Evolutionary conservation across 2,888 invertebrate genomes (phyloP).

Genomic region (Ophion ellenae): DNA sequence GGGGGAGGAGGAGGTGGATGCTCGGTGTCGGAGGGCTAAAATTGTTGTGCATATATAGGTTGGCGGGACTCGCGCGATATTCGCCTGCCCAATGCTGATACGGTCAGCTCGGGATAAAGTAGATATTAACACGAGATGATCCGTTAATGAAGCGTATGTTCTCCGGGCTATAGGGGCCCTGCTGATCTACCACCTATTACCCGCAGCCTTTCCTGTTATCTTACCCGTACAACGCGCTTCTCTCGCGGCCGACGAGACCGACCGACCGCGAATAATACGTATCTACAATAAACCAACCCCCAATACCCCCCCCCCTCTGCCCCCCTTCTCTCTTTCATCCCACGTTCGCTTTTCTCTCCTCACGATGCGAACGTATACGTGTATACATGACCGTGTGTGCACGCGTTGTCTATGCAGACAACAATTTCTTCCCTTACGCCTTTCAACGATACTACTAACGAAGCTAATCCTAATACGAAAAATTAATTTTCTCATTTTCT

Average conservation of each 20-base stretch:
- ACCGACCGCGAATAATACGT: conserved; percentile 70
- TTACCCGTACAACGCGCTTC: conserved; percentile 81
- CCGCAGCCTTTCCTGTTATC: conserved; percentile 82
- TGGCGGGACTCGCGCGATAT: conserved; percentile 65
- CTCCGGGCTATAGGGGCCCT: conserved; percentile 69
- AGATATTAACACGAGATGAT: conserved; percentile 84
- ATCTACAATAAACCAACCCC: conserved; percentile 59
- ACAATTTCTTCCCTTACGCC: not conserved
- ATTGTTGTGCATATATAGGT: conserved; percentile 63
- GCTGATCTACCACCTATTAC: conserved; percentile 80
- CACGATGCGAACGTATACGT: not conserved
- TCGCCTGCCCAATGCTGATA: conserved; percentile 83
- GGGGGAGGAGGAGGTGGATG: not conserved
- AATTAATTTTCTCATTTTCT: not conserved
- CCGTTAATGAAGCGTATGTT: conserved; percentile 84
- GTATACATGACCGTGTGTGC: not conserved
- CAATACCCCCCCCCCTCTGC: conserved; percentile 34
- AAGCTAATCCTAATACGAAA: not conserved
- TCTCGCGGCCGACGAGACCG: conserved; percentile 64
- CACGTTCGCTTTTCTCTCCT: not conserved
- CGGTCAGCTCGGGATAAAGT: conserved; percentile 84
- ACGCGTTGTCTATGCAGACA: not conserved
- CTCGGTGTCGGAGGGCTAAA: conserved; percentile 62
- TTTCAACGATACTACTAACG: not conserved
- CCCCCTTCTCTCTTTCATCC: conserved; percentile 37